Evolutionary conservation across 2,113 vertebrate genomes (phyloP), one percentile per base, ranked within the genome.

Genomic region (Tupaia chinensis): DNA sequence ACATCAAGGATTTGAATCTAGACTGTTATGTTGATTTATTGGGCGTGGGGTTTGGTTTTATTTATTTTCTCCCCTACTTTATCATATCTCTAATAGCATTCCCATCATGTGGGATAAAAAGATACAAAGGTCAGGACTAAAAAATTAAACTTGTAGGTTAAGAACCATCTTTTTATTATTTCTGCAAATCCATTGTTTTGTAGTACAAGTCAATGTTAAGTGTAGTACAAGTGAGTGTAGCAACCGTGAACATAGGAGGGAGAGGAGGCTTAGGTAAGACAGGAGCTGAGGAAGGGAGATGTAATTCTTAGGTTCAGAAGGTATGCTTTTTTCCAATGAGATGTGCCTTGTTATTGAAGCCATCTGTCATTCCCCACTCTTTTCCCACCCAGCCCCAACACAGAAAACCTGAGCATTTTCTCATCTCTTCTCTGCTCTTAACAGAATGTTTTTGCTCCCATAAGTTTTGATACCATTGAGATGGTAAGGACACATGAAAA

Each of bases 391-490:
- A 79, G 80, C 95, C 70, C 65, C 83, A 16, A 68, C 84, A 79
- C 89, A 70, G 32, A 97, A 97, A 98, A 97, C 77, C 96, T 95
- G 92, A 96, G 96, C 97, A 95, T 97, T 69, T 94, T 91, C 83
- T 68, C 76, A 96, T 98, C 92, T 95, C 97, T 96, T 96, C 69
- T 98, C 97, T 97, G 65, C 19, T 97, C 97, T 94, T 96, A 96
- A 97, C 97, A 97, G 95, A 98, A 94, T 72, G 20, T 25, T 98
- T 98, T 97, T 95, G 97, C 96, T 98, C 9, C 0, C 97, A 65
- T 98, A 80, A 98, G 96, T 97, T 98, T 98, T 98, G 96, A 86
- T 98, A 73, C 79, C 83, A 77, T 95, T 97, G 95, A 97, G 97
- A 98, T 98, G 97, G 79, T 96, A 98, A 97, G 2, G 0, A 95